These are phyloP conservation scores for Abramis brama DNA, from an alignment of 2,113 vertebrate species.

Conservation along the genomic window DNA sequence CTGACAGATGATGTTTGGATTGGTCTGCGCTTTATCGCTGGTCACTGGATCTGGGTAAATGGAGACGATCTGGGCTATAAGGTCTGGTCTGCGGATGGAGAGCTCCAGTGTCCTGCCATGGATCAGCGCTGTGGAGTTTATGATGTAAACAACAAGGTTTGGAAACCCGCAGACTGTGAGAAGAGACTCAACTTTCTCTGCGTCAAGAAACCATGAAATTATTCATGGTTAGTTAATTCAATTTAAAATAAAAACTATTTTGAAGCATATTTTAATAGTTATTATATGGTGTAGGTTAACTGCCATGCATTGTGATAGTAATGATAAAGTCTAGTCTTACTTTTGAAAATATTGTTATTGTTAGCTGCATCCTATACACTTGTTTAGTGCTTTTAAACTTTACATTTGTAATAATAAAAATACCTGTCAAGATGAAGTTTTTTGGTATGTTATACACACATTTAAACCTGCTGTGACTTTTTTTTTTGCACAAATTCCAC, in stretches of 20 bases:
- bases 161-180: constrained; percentile 18
- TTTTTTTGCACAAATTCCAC: too few relatives aligned
- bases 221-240: background rate
- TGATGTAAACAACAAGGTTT: background rate
- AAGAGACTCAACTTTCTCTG: constrained; percentile 26
- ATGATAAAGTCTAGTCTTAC: too few relatives aligned
- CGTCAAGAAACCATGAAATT: background rate
- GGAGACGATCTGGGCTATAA: background rate
- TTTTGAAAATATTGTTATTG: too few relatives aligned
- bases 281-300: too few relatives aligned
- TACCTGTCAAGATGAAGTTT: too few relatives aligned
- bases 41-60: constrained; percentile 27
- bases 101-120: background rate
- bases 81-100: background rate
- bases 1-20: constrained; percentile 1
- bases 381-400: too few relatives aligned
- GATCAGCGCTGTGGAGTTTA: constrained; percentile 4
- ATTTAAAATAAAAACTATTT: background rate
- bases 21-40: constrained; percentile 16
- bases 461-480: too few relatives aligned
- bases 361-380: too few relatives aligned
- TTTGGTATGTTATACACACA: too few relatives aligned
- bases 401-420: too few relatives aligned
- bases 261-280: background rate
- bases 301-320: too few relatives aligned